phyloP scores from a whole-genome alignment of 2,797 vertebrate genomes.

The Myiothlypis coronata region DNA sequence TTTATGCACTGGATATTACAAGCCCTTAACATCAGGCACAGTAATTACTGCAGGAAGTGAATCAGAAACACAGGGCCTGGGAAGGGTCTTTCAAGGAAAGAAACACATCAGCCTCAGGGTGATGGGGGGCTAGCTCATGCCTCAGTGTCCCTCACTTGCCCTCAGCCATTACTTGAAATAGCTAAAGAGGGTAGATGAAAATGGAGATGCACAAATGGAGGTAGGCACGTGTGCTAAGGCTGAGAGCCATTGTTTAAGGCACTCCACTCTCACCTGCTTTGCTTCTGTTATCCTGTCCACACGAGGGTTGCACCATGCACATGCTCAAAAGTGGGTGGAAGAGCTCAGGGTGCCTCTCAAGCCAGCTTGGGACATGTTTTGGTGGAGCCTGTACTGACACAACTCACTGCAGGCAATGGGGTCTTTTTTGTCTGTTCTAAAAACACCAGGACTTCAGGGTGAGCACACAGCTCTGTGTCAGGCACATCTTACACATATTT shows the following conservation, averaged over 20 bases:
- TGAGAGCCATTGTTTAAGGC: neutral
- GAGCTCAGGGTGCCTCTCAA: neutral
- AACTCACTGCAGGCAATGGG: neutral
- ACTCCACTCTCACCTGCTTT: neutral
- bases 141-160: neutral
- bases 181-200: neutral
- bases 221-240: fast-evolving
- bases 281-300: neutral
- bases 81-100: neutral
- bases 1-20: neutral
- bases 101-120: neutral
- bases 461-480: neutral
- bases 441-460: neutral
- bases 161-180: neutral
- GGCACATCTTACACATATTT: neutral
- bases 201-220: neutral
- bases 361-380: neutral
- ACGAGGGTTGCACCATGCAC: neutral
- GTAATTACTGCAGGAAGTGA: conserved; percentile 5
- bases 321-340: neutral
- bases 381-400: neutral
- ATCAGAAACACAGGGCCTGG: neutral
- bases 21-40: neutral
- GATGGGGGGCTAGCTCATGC: neutral
- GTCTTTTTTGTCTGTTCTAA: neutral